These are phyloP conservation scores for Lates japonicus DNA, from an alignment of 2,797 vertebrate species.

Conservation along the genomic window DNA sequence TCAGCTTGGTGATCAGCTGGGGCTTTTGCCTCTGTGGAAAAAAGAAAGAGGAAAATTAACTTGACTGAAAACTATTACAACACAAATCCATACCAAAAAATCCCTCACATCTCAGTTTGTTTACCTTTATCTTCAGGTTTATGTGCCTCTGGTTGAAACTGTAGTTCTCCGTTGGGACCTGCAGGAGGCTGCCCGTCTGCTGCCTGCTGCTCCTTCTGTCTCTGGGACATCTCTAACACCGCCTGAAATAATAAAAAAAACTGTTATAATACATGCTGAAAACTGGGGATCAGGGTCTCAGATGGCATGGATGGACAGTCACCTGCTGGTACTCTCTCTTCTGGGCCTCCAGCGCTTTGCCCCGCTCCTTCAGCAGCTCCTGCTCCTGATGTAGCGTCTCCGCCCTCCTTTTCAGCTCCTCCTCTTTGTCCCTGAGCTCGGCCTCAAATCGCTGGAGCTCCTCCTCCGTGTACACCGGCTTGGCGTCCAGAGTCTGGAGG, in stretches of 20 bases:
- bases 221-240: slow-evolving; percentile 92
- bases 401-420: slow-evolving; percentile 87
- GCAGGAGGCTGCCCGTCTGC: slow-evolving; percentile 73
- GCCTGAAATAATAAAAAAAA: slow-evolving; percentile 80
- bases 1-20: slow-evolving; percentile 71
- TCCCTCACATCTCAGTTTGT: background rate
- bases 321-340: slow-evolving; percentile 94
- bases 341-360: slow-evolving; percentile 91
- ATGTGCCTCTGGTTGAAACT: slow-evolving; percentile 81
- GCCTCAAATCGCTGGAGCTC: slow-evolving; percentile 90
- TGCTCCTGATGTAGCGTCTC: slow-evolving; percentile 86
- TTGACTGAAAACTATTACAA: background rate
- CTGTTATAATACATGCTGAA: background rate
- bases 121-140: slow-evolving; percentile 74
- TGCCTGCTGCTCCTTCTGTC: slow-evolving; percentile 86
- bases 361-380: slow-evolving; percentile 86
- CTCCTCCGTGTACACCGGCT: slow-evolving; percentile 90
- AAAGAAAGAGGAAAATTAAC: slow-evolving; percentile 4
- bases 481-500: slow-evolving; percentile 89
- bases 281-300: background rate
- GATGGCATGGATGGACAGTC: background rate
- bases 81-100: background rate
- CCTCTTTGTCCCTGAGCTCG: slow-evolving; percentile 88
- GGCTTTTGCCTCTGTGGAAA: slow-evolving; percentile 72
- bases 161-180: slow-evolving; percentile 86